Evolutionary conservation across 2,113 vertebrate genomes (phyloP), one percentile per base, ranked within the genome.

Genomic region (Channa maculata): DNA sequence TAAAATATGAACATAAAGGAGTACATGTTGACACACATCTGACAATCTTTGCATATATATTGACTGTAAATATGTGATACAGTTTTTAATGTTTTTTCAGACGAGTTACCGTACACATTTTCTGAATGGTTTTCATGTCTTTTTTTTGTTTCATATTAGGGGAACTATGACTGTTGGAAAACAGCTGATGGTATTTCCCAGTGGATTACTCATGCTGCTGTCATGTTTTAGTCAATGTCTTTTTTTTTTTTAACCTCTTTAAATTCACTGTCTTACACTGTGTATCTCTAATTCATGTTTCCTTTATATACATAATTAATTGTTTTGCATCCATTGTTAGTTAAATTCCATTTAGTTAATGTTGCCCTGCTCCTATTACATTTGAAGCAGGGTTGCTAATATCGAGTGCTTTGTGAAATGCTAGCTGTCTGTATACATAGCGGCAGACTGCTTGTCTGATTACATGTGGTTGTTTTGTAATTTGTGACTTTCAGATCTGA

Each of bases 401-500:
- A 5, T 52, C 2, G 9, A 37, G 38, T 24, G 1, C 1, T 44
- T 24, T 1, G 24, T 24, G 24, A 24, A 24, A 24, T 24, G 24
- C 24, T 24, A 24, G 24, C 24, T 24, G 1, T 24, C 39, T 41
- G 39, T 5, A 7, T 41, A 24, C 24, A 24, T 24, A 24, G 24
- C 24, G 24, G 1, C 24, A 24, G 24, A 24, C 24, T 24, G 24
- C 24, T 24, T 24, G 24, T 24, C 24, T 24, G 24, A 24, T 24
- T 24, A 24, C 24, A 24, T 24, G 24, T 24, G 24, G 24, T 24
- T 24, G 24, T 24, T 24, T 24, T 24, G 24, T 24, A 5, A 41
- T 5, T 41, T 41, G 39, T 60, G 10, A 6, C 33, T 71, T 66
- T 61, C 67, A 98, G 98, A 98, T 91, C 91, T 99, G 86, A 99